A percentile compares a stretch with the other conserved stretches of the same genome.
phyloP scores from a whole-genome alignment of 2,888 invertebrate species.

The Agonopterix subpropinquella region DNA sequence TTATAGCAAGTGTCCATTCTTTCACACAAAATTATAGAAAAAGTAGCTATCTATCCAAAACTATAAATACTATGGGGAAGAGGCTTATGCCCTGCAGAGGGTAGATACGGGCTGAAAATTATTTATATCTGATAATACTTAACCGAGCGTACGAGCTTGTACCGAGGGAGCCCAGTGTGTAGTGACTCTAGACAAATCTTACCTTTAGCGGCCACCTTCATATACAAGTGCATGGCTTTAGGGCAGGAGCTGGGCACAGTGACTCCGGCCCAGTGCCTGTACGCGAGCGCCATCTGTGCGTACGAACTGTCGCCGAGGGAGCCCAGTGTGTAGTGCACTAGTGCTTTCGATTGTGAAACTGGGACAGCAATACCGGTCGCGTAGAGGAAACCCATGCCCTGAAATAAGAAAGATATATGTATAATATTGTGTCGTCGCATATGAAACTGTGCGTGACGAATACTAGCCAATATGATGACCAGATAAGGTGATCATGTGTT shows the following conservation, averaged over 20 bases:
- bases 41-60: no score
- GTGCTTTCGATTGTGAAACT: constrained; percentile 89
- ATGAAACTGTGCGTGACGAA: no score
- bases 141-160: constrained; percentile 96
- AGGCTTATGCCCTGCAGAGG: no score
- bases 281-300: constrained; percentile 98
- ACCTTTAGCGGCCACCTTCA: constrained; percentile 93
- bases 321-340: constrained; percentile 94
- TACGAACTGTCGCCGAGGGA: constrained; percentile 93
- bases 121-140: not conserved
- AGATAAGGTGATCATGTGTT: no score
- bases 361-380: constrained; percentile 91
- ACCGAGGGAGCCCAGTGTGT: constrained; percentile 92
- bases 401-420: constrained; percentile 2
- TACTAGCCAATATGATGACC: no score
- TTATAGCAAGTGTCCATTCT: no score
- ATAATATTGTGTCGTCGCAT: no score
- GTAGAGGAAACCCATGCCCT: constrained; percentile 92
- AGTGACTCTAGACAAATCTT: constrained; percentile 2
- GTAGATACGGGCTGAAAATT: no score
- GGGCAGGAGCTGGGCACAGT: constrained; percentile 94
- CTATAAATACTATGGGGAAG: no score
- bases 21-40: no score
- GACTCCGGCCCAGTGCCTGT: constrained; percentile 94
- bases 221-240: constrained; percentile 92